Conservation (phyloP, 1,140 invertebrate species). For the Lepidurus couesii region DNA sequence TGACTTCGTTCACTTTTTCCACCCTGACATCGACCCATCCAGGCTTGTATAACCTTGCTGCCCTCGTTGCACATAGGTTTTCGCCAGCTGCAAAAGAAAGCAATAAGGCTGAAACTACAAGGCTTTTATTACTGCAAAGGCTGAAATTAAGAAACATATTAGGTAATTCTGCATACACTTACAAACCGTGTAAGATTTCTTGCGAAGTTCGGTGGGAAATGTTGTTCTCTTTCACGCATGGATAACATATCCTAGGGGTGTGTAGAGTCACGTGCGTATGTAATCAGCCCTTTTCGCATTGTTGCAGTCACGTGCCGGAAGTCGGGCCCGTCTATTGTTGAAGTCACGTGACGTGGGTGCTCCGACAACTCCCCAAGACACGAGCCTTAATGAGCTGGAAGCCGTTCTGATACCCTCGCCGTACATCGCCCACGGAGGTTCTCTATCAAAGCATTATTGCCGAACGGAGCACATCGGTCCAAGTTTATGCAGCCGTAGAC, state of each 20-base stretch:
- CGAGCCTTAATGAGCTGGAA: slow-evolving; percentile 13
- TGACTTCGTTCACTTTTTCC: not conserved
- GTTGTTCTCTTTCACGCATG: slow-evolving; percentile 13
- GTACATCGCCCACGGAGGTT: too few species aligned
- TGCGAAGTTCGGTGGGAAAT: not conserved
- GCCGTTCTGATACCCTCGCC: not conserved
- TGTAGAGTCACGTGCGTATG: slow-evolving; percentile 7
- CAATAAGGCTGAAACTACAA: too few species aligned
- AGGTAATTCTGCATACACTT: not conserved
- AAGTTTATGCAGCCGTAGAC: slow-evolving; percentile 2
- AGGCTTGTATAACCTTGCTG: too few species aligned
- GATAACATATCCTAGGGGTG: not conserved
- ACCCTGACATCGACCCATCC: too few species aligned
- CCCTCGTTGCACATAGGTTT: too few species aligned
- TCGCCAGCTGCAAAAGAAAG: too few species aligned
- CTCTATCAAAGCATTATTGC: too few species aligned
- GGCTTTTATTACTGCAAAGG: too few species aligned
- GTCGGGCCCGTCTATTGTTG: not conserved
- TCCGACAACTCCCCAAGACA: not conserved
- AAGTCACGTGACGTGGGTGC: not conserved
- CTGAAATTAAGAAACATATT: too few species aligned
- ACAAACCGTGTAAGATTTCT: not conserved
- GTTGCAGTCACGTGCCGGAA: slow-evolving; percentile 20
- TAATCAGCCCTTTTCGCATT: not conserved
- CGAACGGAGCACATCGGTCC: too few species aligned